phyloP scores from a whole-genome alignment of 2,113 vertebrate genomes.

The Glareola pratincola region DNA sequence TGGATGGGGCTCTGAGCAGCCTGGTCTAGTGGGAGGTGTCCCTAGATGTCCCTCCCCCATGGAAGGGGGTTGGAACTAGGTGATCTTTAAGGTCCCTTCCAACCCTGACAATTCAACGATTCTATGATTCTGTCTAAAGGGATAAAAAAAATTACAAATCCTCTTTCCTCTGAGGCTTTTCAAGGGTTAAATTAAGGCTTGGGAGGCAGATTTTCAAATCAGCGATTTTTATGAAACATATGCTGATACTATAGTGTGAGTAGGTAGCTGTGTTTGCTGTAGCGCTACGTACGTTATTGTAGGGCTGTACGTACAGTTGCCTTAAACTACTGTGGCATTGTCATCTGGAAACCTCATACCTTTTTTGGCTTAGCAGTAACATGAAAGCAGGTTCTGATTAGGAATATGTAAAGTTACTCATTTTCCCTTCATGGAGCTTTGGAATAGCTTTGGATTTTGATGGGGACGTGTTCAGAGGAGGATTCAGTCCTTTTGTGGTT shows the following conservation, averaged over 20 bases:
- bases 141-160: not conserved
- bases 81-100: too few species aligned
- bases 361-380: not conserved
- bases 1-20: too few species aligned
- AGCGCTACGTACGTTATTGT: fast-evolving
- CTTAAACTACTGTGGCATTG: not conserved
- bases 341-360: not conserved
- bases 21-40: too few species aligned
- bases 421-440: not conserved
- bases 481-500: not conserved
- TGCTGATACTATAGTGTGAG: fast-evolving
- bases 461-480: not conserved
- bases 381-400: not conserved
- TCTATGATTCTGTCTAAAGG: not conserved
- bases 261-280: not conserved
- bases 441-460: not conserved
- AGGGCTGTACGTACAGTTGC: not conserved
- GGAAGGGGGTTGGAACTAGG: too few species aligned
- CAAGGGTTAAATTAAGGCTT: not conserved
- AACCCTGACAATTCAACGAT: too few species aligned
- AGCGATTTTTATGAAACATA: not conserved
- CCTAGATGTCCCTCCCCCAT: too few species aligned
- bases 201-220: not conserved
- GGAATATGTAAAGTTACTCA: not conserved
- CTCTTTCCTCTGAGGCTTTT: not conserved